phyloP scores from a whole-genome alignment of 2,888 invertebrate genomes.

The Apotomis turbidana region DNA sequence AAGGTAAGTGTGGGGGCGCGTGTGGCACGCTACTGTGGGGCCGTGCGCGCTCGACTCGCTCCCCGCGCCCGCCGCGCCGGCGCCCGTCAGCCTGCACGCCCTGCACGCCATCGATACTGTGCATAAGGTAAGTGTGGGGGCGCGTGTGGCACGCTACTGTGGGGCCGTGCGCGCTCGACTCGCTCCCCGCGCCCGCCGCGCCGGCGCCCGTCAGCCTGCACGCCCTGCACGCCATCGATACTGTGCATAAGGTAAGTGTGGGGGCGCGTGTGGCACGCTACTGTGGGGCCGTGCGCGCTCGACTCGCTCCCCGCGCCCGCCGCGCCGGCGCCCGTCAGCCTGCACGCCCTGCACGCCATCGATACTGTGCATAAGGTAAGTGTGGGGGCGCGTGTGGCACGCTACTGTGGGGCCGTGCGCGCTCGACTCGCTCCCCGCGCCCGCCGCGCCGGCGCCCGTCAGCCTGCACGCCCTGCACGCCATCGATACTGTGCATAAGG shows the following conservation, averaged over 20 bases:
- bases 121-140: conserved; percentile 86
- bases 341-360: conserved; percentile 75
- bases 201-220: conserved; percentile 59
- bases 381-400: conserved; percentile 55
- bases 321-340: conserved; percentile 55
- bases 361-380: conserved; percentile 92
- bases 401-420: conserved; percentile 43
- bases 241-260: conserved; percentile 89
- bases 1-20: conserved; percentile 82
- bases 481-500: no score
- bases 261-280: conserved; percentile 56
- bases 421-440: no score
- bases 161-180: conserved; percentile 59
- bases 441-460: no score
- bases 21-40: conserved; percentile 54
- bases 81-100: conserved; percentile 91
- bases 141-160: conserved; percentile 56
- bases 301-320: conserved; percentile 56
- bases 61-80: conserved; percentile 68
- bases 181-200: conserved; percentile 51
- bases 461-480: no score
- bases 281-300: conserved; percentile 53
- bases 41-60: conserved; percentile 62
- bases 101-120: conserved; percentile 94
- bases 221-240: conserved; percentile 84